phyloP scores from a whole-genome alignment of 1,140 invertebrate genomes.

The Drosophila kohkoa region DNA sequence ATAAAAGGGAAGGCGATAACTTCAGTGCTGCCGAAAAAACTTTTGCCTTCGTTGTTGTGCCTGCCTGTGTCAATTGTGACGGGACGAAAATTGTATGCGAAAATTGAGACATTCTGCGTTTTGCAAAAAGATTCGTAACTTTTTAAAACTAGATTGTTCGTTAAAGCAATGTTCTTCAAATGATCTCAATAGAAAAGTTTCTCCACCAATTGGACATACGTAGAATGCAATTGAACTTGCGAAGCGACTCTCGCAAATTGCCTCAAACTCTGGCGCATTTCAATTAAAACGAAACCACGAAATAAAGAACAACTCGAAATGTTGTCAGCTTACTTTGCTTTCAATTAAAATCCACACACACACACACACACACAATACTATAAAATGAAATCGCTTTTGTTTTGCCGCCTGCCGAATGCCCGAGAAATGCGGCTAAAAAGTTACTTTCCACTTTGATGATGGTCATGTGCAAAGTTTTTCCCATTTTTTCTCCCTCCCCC shows the following conservation, averaged over 20 bases:
- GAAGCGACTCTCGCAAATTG: constrained; percentile 5
- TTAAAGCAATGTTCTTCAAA: neutral
- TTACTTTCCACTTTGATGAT: constrained; percentile 22
- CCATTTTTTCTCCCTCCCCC: neutral
- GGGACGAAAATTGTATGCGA: constrained; percentile 38
- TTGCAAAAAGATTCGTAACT: neutral
- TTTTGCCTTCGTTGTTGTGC: constrained; percentile 28
- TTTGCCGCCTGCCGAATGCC: neutral
- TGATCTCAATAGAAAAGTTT: constrained; percentile 1
- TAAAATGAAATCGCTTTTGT: constrained; percentile 34
- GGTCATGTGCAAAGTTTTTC: constrained; percentile 51
- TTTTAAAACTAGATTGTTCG: neutral
- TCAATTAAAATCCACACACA: constrained; percentile 62
- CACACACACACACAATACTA: constrained; percentile 6
- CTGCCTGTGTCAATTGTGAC: constrained; percentile 38
- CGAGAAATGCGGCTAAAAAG: constrained; percentile 16
- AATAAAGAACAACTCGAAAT: constrained; percentile 14
- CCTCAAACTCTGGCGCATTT: constrained; percentile 22
- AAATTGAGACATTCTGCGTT: constrained; percentile 43
- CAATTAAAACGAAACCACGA: constrained; percentile 32
- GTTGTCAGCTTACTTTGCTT: constrained; percentile 48
- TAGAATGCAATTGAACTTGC: neutral
- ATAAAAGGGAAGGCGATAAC: constrained; percentile 19
- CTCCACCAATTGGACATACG: neutral
- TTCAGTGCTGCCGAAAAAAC: constrained; percentile 25